A percentile compares a stretch with the other conserved stretches of the same genome.
These are phyloP conservation scores for Euplexia lucipara DNA, from an alignment of 2,888 invertebrate species.

Conservation along the genomic window DNA sequence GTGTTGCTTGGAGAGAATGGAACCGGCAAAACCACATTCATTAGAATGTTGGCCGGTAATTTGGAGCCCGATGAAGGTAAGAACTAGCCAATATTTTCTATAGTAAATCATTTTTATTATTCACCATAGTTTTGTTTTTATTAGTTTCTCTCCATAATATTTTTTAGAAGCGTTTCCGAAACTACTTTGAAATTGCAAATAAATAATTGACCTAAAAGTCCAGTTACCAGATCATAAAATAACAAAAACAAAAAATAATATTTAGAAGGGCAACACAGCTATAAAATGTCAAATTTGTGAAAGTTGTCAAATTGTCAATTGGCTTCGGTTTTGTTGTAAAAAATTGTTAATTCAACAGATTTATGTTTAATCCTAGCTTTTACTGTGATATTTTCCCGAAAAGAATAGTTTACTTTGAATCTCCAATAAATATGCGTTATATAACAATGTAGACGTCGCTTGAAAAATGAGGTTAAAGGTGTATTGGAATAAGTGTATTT, in stretches of 20 bases:
- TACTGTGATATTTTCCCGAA: slow-evolving; percentile 62
- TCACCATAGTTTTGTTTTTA: background rate
- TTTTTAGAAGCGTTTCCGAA: slow-evolving; percentile 62
- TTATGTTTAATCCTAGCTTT: slow-evolving; percentile 60
- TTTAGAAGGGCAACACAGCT: slow-evolving; percentile 72
- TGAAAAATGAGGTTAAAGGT: slow-evolving; percentile 84
- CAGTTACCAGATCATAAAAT: too few relatives aligned
- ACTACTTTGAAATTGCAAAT: slow-evolving; percentile 6
- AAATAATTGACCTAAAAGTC: too few relatives aligned
- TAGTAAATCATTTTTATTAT: background rate
- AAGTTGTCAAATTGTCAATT: slow-evolving; percentile 80
- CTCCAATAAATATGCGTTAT: slow-evolving; percentile 55
- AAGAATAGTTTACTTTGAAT: slow-evolving; percentile 58
- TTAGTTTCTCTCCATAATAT: background rate
- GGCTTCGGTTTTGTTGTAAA: slow-evolving; percentile 73
- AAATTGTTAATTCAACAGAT: slow-evolving; percentile 66
- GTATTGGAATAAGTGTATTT: slow-evolving; percentile 79
- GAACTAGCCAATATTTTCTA: background rate
- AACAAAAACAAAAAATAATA: too few relatives aligned
- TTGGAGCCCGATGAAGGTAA: slow-evolving; percentile 96
- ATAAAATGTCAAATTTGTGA: slow-evolving; percentile 76
- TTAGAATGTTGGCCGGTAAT: slow-evolving; percentile 99
- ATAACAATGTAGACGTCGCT: slow-evolving; percentile 73
- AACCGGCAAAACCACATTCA: slow-evolving; percentile 99
- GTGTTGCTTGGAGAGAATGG: slow-evolving; percentile 99